Percentiles rank a stretch among this genome's conserved stretches.
Conservation (phyloP, 2,888 invertebrate species). For the Pristionchus exspectatus region DNA sequence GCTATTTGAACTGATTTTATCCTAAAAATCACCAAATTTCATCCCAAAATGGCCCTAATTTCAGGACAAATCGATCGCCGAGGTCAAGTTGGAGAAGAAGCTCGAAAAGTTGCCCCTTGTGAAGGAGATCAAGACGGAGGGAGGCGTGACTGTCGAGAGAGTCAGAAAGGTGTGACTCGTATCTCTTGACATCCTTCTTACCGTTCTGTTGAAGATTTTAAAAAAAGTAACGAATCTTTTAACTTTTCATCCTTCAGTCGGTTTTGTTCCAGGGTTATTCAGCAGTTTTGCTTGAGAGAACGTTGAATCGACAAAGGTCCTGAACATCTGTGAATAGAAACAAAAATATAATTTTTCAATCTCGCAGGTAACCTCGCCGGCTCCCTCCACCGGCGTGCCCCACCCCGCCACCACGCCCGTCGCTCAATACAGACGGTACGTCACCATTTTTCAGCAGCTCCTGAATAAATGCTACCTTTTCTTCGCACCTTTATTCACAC, state of each 20-base stretch:
- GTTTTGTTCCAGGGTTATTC: too few species aligned
- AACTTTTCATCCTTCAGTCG: too few species aligned
- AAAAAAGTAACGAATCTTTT: too few species aligned
- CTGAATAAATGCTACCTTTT: too few species aligned
- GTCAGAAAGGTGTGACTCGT: background rate
- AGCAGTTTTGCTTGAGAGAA: too few species aligned
- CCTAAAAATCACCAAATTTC: background rate
- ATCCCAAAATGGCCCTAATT: background rate
- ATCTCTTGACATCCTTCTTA: background rate
- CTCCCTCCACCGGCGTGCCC: background rate
- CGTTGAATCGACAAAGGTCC: background rate
- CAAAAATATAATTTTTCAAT: background rate
- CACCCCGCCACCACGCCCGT: background rate
- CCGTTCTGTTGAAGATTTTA: too few species aligned
- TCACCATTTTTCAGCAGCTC: too few species aligned
- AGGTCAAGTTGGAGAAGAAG: constrained; percentile 47
- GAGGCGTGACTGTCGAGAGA: constrained; percentile 16
- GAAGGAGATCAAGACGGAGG: constrained; percentile 51
- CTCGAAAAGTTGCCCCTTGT: constrained; percentile 39
- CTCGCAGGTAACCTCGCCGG: background rate
- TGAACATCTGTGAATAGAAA: background rate
- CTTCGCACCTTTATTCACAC: too few species aligned
- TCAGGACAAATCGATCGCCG: constrained; percentile 22
- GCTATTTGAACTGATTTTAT: background rate
- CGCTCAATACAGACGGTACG: constrained; percentile 46